phyloP scores from a whole-genome alignment of 2,888 invertebrate genomes.

The Drosophila antonietae region DNA sequence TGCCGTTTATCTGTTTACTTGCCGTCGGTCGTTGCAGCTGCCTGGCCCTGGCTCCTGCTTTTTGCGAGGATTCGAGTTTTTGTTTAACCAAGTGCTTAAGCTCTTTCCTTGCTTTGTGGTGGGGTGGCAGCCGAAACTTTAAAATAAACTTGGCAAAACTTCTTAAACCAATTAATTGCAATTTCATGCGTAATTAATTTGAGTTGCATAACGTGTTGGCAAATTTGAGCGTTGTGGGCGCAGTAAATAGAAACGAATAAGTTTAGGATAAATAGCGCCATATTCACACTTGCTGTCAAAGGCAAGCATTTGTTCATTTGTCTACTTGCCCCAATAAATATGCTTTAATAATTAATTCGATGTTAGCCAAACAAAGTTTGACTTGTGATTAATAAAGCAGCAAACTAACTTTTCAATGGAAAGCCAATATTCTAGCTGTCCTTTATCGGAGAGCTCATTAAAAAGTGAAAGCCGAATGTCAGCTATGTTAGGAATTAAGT shows the following conservation, averaged over 20 bases:
- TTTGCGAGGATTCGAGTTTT: slow-evolving; percentile 54
- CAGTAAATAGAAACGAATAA: slow-evolving; percentile 28
- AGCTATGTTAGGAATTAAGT: slow-evolving; percentile 42
- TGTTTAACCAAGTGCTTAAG: slow-evolving; percentile 78
- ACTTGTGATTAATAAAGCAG: neutral
- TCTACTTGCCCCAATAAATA: slow-evolving; percentile 1
- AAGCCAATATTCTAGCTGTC: slow-evolving; percentile 17
- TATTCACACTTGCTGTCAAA: neutral
- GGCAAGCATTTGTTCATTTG: neutral
- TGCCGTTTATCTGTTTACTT: slow-evolving; percentile 67
- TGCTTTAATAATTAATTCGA: neutral
- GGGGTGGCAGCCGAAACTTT: slow-evolving; percentile 57
- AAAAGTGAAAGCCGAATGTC: slow-evolving; percentile 62
- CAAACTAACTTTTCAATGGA: slow-evolving; percentile 15
- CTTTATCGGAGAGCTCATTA: slow-evolving; percentile 42
- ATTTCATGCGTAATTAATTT: slow-evolving; percentile 79
- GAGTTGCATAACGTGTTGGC: slow-evolving; percentile 75
- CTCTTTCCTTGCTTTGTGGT: slow-evolving; percentile 52
- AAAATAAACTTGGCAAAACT: slow-evolving; percentile 75
- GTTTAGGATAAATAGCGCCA: slow-evolving; percentile 18
- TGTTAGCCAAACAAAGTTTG: neutral
- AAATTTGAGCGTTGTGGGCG: slow-evolving; percentile 16
- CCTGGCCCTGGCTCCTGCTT: neutral
- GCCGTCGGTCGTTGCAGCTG: slow-evolving; percentile 28
- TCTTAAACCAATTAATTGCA: slow-evolving; percentile 78